Conservation (phyloP, 53 echinoderm and acorn worm species). For the Zoroaster sp. region DNA sequence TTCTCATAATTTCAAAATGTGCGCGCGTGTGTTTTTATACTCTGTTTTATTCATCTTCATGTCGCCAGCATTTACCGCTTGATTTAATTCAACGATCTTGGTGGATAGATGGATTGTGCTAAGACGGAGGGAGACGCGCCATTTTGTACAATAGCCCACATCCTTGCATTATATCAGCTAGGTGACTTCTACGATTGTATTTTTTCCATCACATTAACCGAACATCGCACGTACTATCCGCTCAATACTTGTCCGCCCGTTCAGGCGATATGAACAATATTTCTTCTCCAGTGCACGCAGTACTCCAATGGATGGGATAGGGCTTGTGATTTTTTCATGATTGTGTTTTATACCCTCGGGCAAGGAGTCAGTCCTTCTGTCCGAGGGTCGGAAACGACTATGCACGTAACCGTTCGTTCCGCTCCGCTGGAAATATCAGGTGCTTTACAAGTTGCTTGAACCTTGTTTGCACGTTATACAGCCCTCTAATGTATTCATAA, state of each 20-base stretch:
- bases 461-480: background rate
- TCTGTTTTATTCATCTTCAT: background rate
- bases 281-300: background rate
- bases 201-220: slow-evolving; percentile 12
- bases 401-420: background rate
- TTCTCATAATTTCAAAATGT: background rate
- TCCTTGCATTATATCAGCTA: background rate
- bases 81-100: background rate
- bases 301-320: background rate
- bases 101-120: background rate
- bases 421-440: background rate
- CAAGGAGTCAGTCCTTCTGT: background rate
- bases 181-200: background rate
- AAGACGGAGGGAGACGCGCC: background rate
- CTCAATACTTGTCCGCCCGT: background rate
- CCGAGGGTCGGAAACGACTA: background rate
- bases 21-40: background rate
- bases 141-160: background rate
- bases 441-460: background rate
- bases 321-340: background rate
- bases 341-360: background rate
- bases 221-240: background rate
- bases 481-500: background rate
- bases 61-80: background rate
- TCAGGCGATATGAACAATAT: slow-evolving; percentile 10